Conservation (phyloP, 2,888 invertebrate species). For the Nasonia oneida region DNA sequence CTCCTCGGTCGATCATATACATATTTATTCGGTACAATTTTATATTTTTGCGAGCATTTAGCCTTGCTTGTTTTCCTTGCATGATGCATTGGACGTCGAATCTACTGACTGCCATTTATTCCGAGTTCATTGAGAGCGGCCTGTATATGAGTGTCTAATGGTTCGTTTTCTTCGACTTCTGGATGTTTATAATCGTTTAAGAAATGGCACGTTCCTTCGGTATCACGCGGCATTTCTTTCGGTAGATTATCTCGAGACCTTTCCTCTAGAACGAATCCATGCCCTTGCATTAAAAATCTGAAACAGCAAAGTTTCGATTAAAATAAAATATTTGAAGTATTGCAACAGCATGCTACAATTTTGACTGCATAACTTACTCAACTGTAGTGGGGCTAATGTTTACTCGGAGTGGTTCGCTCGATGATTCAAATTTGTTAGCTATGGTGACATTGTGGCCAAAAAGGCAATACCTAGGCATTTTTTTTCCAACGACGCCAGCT, state of each 20-base stretch:
- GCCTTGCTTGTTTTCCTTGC: not conserved
- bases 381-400: slow-evolving; percentile 97
- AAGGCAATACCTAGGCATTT: slow-evolving; percentile 95
- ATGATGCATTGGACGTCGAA: slow-evolving; percentile 40
- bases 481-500: slow-evolving; percentile 96
- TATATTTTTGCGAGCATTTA: slow-evolving; percentile 14
- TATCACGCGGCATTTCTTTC: slow-evolving; percentile 89
- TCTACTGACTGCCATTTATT: slow-evolving; percentile 80
- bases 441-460: slow-evolving; percentile 97
- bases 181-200: slow-evolving; percentile 89
- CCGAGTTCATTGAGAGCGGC: slow-evolving; percentile 84
- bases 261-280: slow-evolving; percentile 88
- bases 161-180: slow-evolving; percentile 82
- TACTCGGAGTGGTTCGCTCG: slow-evolving; percentile 93
- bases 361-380: slow-evolving; percentile 84
- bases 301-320: slow-evolving; percentile 62
- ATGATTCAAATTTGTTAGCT: slow-evolving; percentile 97
- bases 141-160: slow-evolving; percentile 86
- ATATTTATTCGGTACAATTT: slow-evolving; percentile 22
- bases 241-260: slow-evolving; percentile 90
- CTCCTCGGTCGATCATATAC: not conserved
- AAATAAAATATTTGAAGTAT: not conserved
- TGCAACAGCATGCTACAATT: not conserved
- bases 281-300: slow-evolving; percentile 88
- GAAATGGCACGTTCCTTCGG: slow-evolving; percentile 92